phyloP scores from a whole-genome alignment of 1,140 invertebrate species.

The Zaprionus ornatus region DNA sequence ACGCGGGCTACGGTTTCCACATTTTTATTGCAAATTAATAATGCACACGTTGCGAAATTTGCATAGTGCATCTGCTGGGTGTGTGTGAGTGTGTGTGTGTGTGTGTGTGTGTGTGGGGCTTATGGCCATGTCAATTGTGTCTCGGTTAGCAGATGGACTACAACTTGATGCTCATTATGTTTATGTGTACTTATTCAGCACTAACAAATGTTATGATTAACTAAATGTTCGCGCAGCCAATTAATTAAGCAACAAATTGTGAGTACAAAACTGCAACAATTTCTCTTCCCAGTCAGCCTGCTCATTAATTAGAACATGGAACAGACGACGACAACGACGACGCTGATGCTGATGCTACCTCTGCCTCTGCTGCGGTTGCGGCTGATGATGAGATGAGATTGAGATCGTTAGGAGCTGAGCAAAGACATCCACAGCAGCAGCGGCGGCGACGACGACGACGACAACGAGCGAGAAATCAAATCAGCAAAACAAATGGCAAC shows the following conservation, averaged over 20 bases:
- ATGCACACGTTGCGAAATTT: slow-evolving; percentile 55
- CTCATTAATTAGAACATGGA: slow-evolving; percentile 82
- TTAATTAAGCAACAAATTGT: slow-evolving; percentile 65
- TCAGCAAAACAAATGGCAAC: slow-evolving; percentile 75
- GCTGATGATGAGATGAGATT: slow-evolving; percentile 33
- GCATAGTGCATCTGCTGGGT: slow-evolving; percentile 11
- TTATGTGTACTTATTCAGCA: slow-evolving; percentile 43
- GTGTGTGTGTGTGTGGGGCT: slow-evolving; percentile 17
- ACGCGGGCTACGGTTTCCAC: slow-evolving; percentile 56
- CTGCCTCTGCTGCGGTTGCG: slow-evolving; percentile 2
- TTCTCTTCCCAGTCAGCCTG: slow-evolving; percentile 56
- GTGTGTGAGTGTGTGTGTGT: slow-evolving; percentile 4
- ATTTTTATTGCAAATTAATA: slow-evolving; percentile 82
- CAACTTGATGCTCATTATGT: slow-evolving; percentile 50
- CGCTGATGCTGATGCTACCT: background rate
- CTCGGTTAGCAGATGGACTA: slow-evolving; percentile 46
- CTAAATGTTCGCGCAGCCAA: slow-evolving; percentile 72
- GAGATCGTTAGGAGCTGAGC: slow-evolving; percentile 60
- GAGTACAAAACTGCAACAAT: slow-evolving; percentile 67
- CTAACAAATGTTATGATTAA: slow-evolving; percentile 80
- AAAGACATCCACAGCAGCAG: slow-evolving; percentile 28
- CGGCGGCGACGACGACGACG: slow-evolving; percentile 19
- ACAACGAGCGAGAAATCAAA: slow-evolving; percentile 68
- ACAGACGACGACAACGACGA: slow-evolving; percentile 30
- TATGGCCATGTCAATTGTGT: slow-evolving; percentile 73